A percentile compares a stretch with the other conserved stretches of the same genome.
These are phyloP conservation scores for Halcyon senegalensis DNA, from an alignment of 2,113 vertebrate genomes.

Conservation along the genomic window DNA sequence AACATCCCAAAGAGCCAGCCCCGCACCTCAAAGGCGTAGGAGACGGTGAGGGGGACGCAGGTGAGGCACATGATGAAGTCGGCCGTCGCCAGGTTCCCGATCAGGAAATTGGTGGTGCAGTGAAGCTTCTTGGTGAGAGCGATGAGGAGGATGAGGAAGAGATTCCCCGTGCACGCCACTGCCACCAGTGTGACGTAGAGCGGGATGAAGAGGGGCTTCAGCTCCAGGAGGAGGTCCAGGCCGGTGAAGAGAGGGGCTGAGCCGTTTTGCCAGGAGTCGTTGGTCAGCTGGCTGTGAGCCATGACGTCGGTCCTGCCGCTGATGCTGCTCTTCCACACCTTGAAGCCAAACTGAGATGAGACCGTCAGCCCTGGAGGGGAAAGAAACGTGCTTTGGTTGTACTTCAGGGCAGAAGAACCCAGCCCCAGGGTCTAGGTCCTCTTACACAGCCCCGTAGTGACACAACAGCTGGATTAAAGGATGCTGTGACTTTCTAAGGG, in stretches of 20 bases:
- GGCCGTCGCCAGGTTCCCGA: constrained; percentile 83
- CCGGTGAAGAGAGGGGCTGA: constrained; percentile 74
- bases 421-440: accelerated
- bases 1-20: constrained; percentile 86
- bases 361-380: background rate
- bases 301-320: background rate
- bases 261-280: constrained; percentile 44
- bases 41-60: constrained; percentile 84
- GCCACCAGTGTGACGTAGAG: constrained; percentile 80
- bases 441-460: background rate
- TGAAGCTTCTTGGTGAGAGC: constrained; percentile 86
- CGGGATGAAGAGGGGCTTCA: constrained; percentile 85
- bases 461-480: too few species aligned
- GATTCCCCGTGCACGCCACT: constrained; percentile 82
- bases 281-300: background rate
- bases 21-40: constrained; percentile 84
- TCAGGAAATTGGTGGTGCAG: constrained; percentile 89
- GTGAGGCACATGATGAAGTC: constrained; percentile 88
- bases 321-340: background rate
- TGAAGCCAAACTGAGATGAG: accelerated
- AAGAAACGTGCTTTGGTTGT: accelerated
- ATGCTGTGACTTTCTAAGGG: background rate
- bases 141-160: constrained; percentile 85
- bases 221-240: constrained; percentile 80
- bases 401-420: background rate